A percentile compares a stretch with the other conserved stretches of the same genome.
phyloP scores from a whole-genome alignment of 2,888 invertebrate genomes.

The Drosophila testacea region DNA sequence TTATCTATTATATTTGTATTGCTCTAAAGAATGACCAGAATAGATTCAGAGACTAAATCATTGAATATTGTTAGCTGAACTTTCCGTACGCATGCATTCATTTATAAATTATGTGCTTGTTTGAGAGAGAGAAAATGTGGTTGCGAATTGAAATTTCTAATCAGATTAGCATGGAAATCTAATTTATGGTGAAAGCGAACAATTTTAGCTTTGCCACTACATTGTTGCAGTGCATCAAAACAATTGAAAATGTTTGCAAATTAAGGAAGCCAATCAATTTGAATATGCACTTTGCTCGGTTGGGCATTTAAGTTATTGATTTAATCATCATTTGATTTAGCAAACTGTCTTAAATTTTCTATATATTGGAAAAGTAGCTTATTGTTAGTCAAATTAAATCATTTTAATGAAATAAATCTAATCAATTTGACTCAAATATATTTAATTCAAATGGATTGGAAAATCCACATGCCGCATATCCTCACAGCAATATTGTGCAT shows the following conservation, averaged over 20 bases:
- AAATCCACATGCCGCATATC: neutral
- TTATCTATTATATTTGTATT: neutral
- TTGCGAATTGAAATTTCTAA: constrained; percentile 21
- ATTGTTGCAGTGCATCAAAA: neutral
- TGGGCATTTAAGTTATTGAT: neutral
- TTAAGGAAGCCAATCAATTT: constrained; percentile 2
- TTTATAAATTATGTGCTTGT: constrained; percentile 21
- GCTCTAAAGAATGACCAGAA: neutral
- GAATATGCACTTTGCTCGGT: constrained; percentile 1
- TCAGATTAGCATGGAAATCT: constrained; percentile 19
- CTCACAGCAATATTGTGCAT: neutral
- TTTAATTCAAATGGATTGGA: constrained; percentile 3
- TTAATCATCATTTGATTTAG: too few relatives aligned
- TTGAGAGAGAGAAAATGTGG: constrained; percentile 6
- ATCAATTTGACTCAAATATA: neutral
- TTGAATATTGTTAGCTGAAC: constrained; percentile 9
- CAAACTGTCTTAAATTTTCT: too few relatives aligned
- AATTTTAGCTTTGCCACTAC: constrained; percentile 5
- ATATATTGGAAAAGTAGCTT: too few relatives aligned
- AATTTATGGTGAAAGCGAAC: constrained; percentile 20
- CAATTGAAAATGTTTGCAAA: constrained; percentile 10
- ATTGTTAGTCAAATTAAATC: neutral
- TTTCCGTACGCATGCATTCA: constrained; percentile 16
- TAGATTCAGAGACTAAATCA: constrained; percentile 23
- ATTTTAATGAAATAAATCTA: constrained; percentile 1